Evolutionary conservation across 2,888 invertebrate species (phyloP).

Genomic region (Drosophila subquinaria): DNA sequence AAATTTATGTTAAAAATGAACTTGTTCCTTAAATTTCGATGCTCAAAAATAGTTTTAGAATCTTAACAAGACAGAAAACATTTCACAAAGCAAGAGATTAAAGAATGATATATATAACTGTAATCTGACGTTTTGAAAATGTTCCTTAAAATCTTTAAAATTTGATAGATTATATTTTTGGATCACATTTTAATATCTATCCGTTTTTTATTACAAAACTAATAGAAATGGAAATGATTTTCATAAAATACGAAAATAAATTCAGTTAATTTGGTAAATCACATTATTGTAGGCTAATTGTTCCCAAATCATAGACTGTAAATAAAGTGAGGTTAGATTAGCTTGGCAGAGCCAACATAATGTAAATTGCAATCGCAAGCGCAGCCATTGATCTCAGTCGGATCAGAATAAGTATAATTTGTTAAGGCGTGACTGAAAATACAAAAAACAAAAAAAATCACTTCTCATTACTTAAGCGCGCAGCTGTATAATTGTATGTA

Average conservation of each 20-base stretch:
- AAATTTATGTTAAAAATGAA: too few species aligned
- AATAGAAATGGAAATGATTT: too few species aligned
- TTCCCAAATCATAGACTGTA: neutral
- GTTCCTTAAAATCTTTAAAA: neutral
- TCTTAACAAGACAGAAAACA: too few species aligned
- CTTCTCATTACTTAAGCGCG: conserved; percentile 27
- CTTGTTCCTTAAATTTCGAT: too few species aligned
- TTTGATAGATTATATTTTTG: neutral
- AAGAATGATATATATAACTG: neutral
- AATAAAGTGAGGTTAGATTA: neutral
- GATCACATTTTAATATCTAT: too few species aligned
- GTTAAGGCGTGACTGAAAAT: conserved; percentile 4
- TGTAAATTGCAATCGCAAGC: conserved; percentile 9
- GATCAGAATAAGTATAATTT: conserved; percentile 17
- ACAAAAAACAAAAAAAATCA: neutral
- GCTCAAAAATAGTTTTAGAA: too few species aligned
- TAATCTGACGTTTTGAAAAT: neutral
- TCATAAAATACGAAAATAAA: too few species aligned
- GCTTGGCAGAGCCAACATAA: neutral
- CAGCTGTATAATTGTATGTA: conserved; percentile 3
- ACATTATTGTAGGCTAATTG: too few species aligned
- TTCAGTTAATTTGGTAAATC: too few species aligned
- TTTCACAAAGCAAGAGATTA: neutral
- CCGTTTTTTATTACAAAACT: too few species aligned
- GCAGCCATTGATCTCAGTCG: conserved; percentile 18